These are phyloP conservation scores for Habropoda laboriosa DNA, from an alignment of 1,140 invertebrate genomes.

Conservation along the genomic window DNA sequence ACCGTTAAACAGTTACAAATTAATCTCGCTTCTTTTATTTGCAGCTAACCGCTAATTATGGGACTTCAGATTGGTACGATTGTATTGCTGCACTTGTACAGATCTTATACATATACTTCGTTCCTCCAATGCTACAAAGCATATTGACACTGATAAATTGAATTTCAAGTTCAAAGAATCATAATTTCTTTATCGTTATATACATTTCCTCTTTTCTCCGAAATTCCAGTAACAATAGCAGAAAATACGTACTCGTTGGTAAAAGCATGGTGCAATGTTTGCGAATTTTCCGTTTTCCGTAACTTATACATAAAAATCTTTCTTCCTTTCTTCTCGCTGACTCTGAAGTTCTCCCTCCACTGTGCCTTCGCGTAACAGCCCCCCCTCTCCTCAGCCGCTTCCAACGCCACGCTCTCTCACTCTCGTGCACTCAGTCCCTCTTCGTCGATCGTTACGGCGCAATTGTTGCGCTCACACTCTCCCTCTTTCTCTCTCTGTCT, in stretches of 20 bases:
- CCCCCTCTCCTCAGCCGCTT: conserved; percentile 4
- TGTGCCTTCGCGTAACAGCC: too few species aligned
- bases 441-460: conserved; percentile 7
- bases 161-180: too few species aligned
- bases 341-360: conserved; percentile 27
- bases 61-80: too few species aligned
- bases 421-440: conserved; percentile 12
- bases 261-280: too few species aligned
- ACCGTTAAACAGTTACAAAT: neutral
- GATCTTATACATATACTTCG: neutral
- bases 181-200: too few species aligned
- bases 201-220: too few species aligned
- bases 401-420: neutral
- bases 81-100: neutral
- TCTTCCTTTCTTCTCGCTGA: conserved; percentile 4
- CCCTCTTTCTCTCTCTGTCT: neutral
- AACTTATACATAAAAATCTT: conserved; percentile 12
- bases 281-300: neutral
- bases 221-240: too few species aligned
- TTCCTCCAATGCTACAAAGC: too few species aligned
- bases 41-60: neutral
- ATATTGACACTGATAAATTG: too few species aligned
- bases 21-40: neutral
- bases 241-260: too few species aligned
- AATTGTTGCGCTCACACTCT: conserved; percentile 1